Base-by-base conservation (phyloP, 2,797 vertebrate genomes). In the Microtus californicus region DNA sequence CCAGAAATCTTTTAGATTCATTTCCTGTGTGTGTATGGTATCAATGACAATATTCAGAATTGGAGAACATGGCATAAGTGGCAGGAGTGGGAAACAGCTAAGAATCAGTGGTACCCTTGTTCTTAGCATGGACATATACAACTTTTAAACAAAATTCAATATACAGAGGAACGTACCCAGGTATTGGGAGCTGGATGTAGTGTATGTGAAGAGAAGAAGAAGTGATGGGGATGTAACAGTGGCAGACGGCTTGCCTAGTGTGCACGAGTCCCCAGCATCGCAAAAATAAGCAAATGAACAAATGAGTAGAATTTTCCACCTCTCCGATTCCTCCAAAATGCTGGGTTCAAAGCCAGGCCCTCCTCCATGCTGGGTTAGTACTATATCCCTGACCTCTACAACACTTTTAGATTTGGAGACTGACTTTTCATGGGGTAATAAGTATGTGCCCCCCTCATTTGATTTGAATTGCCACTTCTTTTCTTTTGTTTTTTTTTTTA, bases 81-180 rank as follows among this genome's bases (percentile, higher is more conserved):
- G 78, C 45, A 88, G 40, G 43, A 91, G 63, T 29, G 74, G 80
- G 74, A 95, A 95, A 34, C 23, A 59, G 29, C 29, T 63, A 10
- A 67, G 31, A 43, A 31, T 23, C 40, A 88, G 40, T 25, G 59
- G 5, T 9, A 90, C 5, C 4, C 11, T 11, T 43, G 40, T 34
- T 17, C 17, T 63, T 3, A 45, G 6, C n/a, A 54, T 25, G 40
- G 23, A 93, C 4, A 93, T 51, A 85, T 61, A 59, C 51, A 95
- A 85, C 27, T 61, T 91, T 91, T 34, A 80, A 85, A 77, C 79
- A 91, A 95, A 95, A 93, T 89, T 27, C 37, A 95, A 14, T 61
- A 48, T 90, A 61, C 37, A 74, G 29, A 92, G 65, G 90, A 94
- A 94, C 54, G 93, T 65, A 86, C 14, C 13, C 19, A 93, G 56